These are phyloP conservation scores for Metacarcinus magister DNA, from an alignment of 2,888 invertebrate genomes.

Conservation along the genomic window DNA sequence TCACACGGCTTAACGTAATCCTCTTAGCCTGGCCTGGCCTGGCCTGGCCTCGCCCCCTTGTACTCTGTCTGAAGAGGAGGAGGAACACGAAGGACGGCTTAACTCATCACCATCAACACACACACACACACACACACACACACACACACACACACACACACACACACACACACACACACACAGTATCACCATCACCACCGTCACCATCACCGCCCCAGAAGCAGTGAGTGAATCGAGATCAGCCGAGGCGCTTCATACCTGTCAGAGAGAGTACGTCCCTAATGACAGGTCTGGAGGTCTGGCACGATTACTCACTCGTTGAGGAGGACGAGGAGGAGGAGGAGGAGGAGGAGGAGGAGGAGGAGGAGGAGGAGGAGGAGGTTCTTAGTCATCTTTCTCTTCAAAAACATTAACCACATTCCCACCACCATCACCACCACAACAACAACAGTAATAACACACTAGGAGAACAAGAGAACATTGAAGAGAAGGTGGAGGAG, in stretches of 20 bases:
- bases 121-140: conserved; percentile 45
- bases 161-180: background rate
- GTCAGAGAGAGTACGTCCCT: background rate
- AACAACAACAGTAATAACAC: background rate
- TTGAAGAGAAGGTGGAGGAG: background rate
- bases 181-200: background rate
- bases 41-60: background rate
- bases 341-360: background rate
- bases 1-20: conserved; percentile 45
- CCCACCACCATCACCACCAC: background rate
- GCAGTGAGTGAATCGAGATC: background rate
- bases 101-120: conserved; percentile 34
- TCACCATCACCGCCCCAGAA: background rate
- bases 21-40: conserved; percentile 43
- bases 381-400: background rate
- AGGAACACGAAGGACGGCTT: background rate
- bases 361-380: background rate
- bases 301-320: background rate
- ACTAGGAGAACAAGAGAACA: background rate
- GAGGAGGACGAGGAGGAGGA: background rate
- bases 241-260: background rate
- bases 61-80: background rate
- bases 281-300: background rate
- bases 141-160: conserved; percentile 22
- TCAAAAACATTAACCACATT: background rate